These are phyloP conservation scores for Operophtera brumata DNA, from an alignment of 2,888 invertebrate species.

Conservation along the genomic window DNA sequence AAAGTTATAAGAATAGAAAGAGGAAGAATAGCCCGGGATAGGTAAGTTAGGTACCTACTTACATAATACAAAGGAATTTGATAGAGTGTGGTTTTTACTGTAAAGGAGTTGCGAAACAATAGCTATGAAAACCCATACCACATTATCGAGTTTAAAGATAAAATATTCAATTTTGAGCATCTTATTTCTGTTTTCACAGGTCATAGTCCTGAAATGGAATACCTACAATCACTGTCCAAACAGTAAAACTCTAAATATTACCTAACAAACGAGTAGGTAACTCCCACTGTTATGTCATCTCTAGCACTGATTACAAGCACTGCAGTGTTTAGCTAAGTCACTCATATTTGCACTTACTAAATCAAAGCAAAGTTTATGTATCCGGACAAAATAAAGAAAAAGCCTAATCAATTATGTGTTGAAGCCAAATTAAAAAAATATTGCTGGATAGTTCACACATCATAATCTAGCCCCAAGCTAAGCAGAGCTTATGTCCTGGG, in stretches of 20 bases:
- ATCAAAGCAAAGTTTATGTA: not conserved
- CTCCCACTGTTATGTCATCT: not conserved
- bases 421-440: too few relatives aligned
- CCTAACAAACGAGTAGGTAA: not conserved
- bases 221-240: constrained; percentile 5
- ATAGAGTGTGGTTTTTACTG: not conserved
- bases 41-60: not conserved
- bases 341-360: constrained; percentile 1
- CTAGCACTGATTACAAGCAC: not conserved
- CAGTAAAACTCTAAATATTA: not conserved
- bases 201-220: constrained; percentile 4
- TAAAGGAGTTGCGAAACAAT: too few relatives aligned
- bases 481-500: too few relatives aligned
- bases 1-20: not conserved
- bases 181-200: not conserved
- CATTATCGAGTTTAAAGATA: too few relatives aligned
- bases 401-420: too few relatives aligned
- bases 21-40: not conserved
- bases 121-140: too few relatives aligned
- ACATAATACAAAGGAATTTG: not conserved
- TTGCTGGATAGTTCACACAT: too few relatives aligned
- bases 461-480: too few relatives aligned
- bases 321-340: too few relatives aligned
- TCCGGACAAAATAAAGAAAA: too few relatives aligned
- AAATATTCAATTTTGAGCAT: too few relatives aligned